Evolutionary conservation across 2,797 vertebrate genomes (phyloP).

Genomic region (Champsocephalus gunnari): DNA sequence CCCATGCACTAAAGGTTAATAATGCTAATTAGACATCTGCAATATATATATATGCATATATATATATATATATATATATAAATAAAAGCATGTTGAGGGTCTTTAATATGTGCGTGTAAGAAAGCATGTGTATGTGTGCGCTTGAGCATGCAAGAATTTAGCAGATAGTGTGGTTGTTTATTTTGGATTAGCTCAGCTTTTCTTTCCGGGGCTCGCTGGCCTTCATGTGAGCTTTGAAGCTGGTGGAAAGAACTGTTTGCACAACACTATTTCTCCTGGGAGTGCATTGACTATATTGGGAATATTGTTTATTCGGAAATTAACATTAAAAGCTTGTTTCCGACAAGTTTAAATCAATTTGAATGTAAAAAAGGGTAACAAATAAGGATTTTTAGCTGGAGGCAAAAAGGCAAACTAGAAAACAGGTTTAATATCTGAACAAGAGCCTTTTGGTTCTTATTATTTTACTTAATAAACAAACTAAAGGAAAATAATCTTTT

Average conservation of each 20-base stretch:
- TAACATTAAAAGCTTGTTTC: conserved; percentile 58
- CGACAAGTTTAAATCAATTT: conserved; percentile 52
- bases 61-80: not conserved
- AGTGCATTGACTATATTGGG: conserved; percentile 42
- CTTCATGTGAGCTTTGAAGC: conserved; percentile 66
- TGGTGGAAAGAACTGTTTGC: conserved; percentile 62
- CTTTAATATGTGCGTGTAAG: conserved; percentile 3
- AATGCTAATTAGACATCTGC: conserved; percentile 73
- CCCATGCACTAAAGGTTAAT: conserved; percentile 78
- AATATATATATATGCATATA: not conserved
- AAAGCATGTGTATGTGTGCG: not conserved
- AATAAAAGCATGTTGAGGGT: conserved; percentile 10
- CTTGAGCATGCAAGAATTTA: conserved; percentile 3
- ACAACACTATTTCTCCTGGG: conserved; percentile 55
- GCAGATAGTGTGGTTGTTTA: conserved; percentile 52
- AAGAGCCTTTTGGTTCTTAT: conserved; percentile 8
- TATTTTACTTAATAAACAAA: conserved; percentile 4
- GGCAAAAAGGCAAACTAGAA: conserved; percentile 27
- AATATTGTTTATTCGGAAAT: conserved; percentile 55
- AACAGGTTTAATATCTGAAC: conserved; percentile 27
- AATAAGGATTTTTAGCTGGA: conserved; percentile 37
- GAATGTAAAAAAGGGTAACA: conserved; percentile 35
- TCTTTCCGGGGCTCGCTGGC: conserved; percentile 45
- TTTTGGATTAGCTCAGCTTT: conserved; percentile 57
- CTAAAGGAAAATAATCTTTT: not conserved